Evolutionary conservation across 2,113 vertebrate genomes (phyloP).

Genomic region (Propithecus coquereli): DNA sequence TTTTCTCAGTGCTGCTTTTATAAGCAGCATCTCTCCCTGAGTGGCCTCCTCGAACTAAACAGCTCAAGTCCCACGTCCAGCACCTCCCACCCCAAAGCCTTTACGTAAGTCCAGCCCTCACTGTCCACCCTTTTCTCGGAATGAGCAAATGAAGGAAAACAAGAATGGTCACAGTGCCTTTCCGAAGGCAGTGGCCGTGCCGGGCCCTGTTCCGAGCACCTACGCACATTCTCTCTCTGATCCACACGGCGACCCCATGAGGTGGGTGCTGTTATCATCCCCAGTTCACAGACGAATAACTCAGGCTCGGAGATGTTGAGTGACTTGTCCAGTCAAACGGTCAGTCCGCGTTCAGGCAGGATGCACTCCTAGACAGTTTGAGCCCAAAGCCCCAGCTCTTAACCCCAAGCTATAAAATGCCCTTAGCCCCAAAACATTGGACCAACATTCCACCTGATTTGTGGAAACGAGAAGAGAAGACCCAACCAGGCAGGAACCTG

Average conservation of each 20-base stretch:
- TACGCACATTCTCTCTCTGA: background rate
- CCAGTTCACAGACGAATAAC: background rate
- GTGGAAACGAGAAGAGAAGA: background rate
- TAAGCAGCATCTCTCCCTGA: background rate
- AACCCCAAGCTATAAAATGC: background rate
- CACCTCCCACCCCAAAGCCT: background rate
- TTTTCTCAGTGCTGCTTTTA: background rate
- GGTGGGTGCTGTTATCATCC: background rate
- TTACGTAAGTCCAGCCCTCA: background rate
- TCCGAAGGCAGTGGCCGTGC: accelerated
- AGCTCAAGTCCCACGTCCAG: background rate
- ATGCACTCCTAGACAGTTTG: background rate
- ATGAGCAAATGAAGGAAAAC: background rate
- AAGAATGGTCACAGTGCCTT: background rate
- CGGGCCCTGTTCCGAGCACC: too few species aligned
- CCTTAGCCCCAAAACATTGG: background rate
- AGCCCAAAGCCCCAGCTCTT: background rate
- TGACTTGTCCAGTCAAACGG: background rate
- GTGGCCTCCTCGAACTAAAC: background rate
- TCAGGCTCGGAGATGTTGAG: background rate
- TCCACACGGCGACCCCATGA: background rate
- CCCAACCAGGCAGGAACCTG: background rate
- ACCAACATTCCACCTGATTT: background rate
- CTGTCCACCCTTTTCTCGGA: background rate
- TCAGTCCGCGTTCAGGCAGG: too few species aligned